A percentile compares a stretch with the other conserved stretches of the same genome.
Conservation (phyloP, 2,113 vertebrate species). For the Ovis canadensis region DNA sequence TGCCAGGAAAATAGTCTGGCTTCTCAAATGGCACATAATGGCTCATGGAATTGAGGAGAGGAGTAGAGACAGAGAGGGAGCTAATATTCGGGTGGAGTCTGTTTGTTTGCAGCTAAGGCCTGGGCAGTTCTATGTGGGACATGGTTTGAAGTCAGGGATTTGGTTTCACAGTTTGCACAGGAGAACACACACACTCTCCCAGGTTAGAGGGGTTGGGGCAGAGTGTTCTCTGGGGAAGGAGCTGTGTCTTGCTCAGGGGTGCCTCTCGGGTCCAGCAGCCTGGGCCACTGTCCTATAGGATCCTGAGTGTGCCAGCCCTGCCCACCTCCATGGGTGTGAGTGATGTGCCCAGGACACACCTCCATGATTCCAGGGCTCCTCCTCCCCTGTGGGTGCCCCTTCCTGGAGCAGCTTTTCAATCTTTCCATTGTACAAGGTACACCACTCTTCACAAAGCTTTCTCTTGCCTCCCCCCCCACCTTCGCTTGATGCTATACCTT, state of each 20-base stretch:
- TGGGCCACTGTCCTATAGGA: accelerated
- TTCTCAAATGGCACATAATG: background rate
- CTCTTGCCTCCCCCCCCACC: accelerated
- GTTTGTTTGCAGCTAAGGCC: background rate
- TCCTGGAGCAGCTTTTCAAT: background rate
- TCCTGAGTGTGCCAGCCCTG: background rate
- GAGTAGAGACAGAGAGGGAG: background rate
- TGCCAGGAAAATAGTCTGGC: background rate
- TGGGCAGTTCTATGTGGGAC: accelerated
- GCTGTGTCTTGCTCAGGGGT: accelerated
- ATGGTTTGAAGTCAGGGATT: background rate
- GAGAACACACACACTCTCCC: accelerated
- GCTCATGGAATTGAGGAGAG: background rate
- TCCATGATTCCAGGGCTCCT: background rate
- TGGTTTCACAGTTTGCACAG: background rate
- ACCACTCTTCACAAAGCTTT: background rate
- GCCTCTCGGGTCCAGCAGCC: accelerated
- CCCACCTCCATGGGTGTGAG: accelerated
- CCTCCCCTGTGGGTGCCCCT: accelerated
- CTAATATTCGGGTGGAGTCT: accelerated
- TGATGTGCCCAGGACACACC: background rate
- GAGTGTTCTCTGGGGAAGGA: background rate
- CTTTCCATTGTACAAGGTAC: accelerated
- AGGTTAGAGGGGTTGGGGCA: accelerated
- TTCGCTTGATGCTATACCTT: accelerated